Percentiles rank a stretch among this genome's conserved stretches.
Conservation (phyloP, 1,140 invertebrate genomes). For the Myzus persicae region DNA sequence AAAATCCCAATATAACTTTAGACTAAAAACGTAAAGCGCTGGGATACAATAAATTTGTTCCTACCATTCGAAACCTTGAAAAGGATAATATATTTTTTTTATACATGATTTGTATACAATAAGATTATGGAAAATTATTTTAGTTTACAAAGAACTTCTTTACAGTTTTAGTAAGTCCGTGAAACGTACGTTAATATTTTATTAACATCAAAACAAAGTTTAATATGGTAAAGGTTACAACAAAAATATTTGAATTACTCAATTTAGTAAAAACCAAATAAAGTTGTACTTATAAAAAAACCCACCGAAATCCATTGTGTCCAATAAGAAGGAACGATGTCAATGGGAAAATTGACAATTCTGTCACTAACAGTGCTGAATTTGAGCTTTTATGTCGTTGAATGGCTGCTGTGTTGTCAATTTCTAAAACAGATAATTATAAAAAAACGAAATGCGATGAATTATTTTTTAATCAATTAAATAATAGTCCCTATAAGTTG, state of each 20-base stretch:
- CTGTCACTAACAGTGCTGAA: constrained; percentile 1
- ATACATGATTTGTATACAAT: background rate
- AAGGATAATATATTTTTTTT: background rate
- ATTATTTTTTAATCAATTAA: background rate
- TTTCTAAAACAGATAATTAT: constrained; percentile 61
- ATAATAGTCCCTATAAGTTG: background rate
- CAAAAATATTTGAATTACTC: background rate
- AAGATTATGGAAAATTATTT: background rate
- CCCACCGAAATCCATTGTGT: constrained; percentile 17
- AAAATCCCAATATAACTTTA: background rate
- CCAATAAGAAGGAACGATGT: constrained; percentile 28
- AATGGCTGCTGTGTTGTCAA: constrained; percentile 63
- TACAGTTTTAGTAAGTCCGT: background rate
- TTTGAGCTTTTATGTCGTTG: constrained; percentile 62
- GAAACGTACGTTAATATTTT: background rate
- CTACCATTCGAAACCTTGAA: background rate
- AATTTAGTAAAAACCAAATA: background rate
- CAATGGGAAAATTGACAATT: constrained; percentile 25
- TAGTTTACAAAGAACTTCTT: background rate
- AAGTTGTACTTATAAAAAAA: constrained; percentile 35
- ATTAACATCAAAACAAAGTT: background rate
- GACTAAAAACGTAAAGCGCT: background rate
- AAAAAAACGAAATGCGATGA: background rate
- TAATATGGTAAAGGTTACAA: constrained; percentile 19
- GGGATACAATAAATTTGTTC: background rate